These are phyloP conservation scores for Cossypha polioptera DNA, from an alignment of 2,797 vertebrate genomes.

Conservation along the genomic window DNA sequence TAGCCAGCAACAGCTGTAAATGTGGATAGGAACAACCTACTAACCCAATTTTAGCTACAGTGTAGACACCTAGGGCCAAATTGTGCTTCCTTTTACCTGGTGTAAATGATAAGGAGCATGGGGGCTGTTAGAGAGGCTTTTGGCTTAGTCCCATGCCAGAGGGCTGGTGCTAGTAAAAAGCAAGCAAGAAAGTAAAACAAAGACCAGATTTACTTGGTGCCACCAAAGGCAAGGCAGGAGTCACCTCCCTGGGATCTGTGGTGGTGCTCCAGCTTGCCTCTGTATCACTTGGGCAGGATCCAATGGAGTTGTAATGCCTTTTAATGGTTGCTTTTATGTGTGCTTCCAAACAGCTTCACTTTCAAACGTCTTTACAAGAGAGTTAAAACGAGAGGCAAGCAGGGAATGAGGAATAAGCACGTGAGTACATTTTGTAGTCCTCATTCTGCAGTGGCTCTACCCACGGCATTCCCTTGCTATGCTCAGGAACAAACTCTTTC, in stretches of 20 bases:
- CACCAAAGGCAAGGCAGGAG: background rate
- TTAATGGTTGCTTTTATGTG: constrained; percentile 1
- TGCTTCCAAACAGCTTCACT: background rate
- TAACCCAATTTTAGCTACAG: background rate
- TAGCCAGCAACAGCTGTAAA: background rate
- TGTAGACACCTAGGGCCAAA: background rate
- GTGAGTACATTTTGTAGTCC: background rate
- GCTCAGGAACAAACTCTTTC: background rate
- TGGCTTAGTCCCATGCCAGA: rapidly evolving
- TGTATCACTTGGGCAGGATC: background rate
- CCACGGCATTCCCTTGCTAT: background rate
- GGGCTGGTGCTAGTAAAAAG: background rate
- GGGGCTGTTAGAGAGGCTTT: background rate
- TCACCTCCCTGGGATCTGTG: background rate
- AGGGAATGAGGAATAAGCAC: background rate
- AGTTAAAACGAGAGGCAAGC: background rate
- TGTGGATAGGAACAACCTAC: background rate
- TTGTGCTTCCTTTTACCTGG: rapidly evolving
- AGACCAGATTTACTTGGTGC: background rate
- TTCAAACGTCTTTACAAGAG: background rate
- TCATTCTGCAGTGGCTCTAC: background rate
- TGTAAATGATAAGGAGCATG: background rate
- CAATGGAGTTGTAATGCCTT: background rate
- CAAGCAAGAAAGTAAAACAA: background rate
- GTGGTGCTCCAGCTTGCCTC: background rate